phyloP scores from a whole-genome alignment of 2,797 vertebrate species.

The Protonibea diacanthus region DNA sequence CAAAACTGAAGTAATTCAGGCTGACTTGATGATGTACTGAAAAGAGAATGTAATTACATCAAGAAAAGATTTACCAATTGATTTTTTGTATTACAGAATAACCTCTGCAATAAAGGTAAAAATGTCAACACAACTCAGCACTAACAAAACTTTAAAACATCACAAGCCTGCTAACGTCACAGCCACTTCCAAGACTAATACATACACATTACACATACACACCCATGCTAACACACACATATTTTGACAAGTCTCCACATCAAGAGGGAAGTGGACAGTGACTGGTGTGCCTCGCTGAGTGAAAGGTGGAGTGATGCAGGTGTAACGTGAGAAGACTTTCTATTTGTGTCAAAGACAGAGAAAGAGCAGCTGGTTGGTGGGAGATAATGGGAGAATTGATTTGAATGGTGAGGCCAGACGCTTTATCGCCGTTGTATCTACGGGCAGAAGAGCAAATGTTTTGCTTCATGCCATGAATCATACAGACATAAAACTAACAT shows the following conservation, averaged over 20 bases:
- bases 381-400: background rate
- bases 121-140: too few species aligned
- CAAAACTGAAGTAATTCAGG: too few species aligned
- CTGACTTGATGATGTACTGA: background rate
- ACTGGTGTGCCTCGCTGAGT: constrained; percentile 1
- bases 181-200: background rate
- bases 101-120: background rate
- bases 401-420: background rate
- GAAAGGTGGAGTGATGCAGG: constrained; percentile 21
- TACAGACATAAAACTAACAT: background rate
- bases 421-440: background rate
- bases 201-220: background rate
- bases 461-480: background rate
- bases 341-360: constrained; percentile 8
- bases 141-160: background rate
- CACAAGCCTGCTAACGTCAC: background rate
- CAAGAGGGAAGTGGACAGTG: background rate
- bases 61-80: background rate
- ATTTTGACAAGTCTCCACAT: background rate
- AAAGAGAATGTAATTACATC: background rate
- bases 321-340: constrained; percentile 48
- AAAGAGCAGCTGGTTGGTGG: background rate
- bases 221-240: background rate
- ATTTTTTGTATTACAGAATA: background rate
- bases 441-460: background rate